These are phyloP conservation scores for Dendrolimus kikuchii DNA, from an alignment of 1,140 invertebrate species.

Conservation along the genomic window DNA sequence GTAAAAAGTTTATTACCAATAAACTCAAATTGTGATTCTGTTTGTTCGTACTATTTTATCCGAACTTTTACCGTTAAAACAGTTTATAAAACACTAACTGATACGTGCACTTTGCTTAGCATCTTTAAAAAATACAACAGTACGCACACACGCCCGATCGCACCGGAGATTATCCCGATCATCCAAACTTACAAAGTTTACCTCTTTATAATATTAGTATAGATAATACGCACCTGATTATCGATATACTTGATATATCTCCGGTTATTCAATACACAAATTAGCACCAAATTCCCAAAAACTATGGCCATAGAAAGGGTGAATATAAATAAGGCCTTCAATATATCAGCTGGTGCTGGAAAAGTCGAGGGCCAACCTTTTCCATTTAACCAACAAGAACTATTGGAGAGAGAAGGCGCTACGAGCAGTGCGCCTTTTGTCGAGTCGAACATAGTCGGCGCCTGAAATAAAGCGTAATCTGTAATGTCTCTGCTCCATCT, in stretches of 20 bases:
- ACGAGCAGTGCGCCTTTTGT: constrained; percentile 76
- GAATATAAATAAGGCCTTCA: constrained; percentile 83
- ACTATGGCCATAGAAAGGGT: constrained; percentile 83
- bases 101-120: too few relatives aligned
- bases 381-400: constrained; percentile 81
- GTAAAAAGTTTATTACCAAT: too few relatives aligned
- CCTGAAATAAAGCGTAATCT: constrained; percentile 7
- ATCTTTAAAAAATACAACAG: too few relatives aligned
- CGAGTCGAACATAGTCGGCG: constrained; percentile 72
- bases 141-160: too few relatives aligned
- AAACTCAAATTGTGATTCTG: too few relatives aligned
- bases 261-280: constrained; percentile 86
- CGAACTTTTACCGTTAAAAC: too few relatives aligned
- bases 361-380: constrained; percentile 74
- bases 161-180: too few relatives aligned
- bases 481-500: too few relatives aligned
- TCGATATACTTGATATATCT: constrained; percentile 88
- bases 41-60: too few relatives aligned
- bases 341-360: constrained; percentile 78
- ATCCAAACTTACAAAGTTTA: too few relatives aligned
- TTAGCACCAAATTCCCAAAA: constrained; percentile 83
- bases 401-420: constrained; percentile 84
- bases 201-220: too few relatives aligned
- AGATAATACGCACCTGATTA: constrained; percentile 77
- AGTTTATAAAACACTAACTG: too few relatives aligned